Conservation (phyloP, 2,888 invertebrate species). For the Caenorhabditis afra region DNA sequence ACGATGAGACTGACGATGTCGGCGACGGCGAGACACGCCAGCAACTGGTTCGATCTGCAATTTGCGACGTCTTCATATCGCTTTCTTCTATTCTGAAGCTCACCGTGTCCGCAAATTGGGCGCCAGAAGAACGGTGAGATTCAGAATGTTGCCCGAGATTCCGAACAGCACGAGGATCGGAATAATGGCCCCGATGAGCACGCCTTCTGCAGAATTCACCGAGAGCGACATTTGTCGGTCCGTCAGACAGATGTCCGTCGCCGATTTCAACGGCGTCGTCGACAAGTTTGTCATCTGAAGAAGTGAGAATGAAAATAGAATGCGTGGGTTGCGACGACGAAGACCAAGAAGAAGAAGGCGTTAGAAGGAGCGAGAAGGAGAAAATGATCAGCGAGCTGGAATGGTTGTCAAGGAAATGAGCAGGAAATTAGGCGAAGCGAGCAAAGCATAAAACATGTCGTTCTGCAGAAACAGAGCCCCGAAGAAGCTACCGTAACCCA, state of each 20-base stretch:
- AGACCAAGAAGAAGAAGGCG: neutral
- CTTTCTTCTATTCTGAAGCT: neutral
- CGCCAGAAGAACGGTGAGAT: constrained; percentile 74
- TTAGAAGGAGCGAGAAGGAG: neutral
- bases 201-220: constrained; percentile 63
- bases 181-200: constrained; percentile 71
- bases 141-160: constrained; percentile 75
- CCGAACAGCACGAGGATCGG: constrained; percentile 76
- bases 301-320: neutral
- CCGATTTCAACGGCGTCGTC: constrained; percentile 40
- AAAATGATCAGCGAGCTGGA: constrained; percentile 5
- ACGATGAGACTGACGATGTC: constrained; percentile 78
- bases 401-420: constrained; percentile 5
- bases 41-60: constrained; percentile 75
- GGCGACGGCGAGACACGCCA: constrained; percentile 76
- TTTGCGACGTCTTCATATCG: no score
- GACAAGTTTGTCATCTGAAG: constrained; percentile 49
- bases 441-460: neutral
- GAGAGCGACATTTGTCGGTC: constrained; percentile 71
- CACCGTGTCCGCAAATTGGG: constrained; percentile 75
- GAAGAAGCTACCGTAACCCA: neutral
- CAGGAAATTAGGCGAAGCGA: neutral
- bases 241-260: constrained; percentile 68
- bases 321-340: neutral
- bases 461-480: no score